Evolutionary conservation across 2,113 vertebrate species (phyloP).

Genomic region (Python bivittatus): DNA sequence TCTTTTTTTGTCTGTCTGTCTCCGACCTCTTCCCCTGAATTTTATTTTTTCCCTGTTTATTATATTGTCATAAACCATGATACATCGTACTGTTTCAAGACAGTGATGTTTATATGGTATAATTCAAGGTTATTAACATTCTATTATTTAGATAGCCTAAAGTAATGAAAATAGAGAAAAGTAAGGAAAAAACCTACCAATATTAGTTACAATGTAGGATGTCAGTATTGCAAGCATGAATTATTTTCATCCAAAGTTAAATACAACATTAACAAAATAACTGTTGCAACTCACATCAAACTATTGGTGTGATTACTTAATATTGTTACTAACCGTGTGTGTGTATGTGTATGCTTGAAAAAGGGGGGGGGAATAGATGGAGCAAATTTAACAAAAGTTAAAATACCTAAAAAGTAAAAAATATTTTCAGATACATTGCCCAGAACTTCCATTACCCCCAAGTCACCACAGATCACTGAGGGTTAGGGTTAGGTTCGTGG

Average conservation of each 20-base stretch:
- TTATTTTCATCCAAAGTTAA: background rate
- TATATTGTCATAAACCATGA: background rate
- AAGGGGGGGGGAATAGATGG: background rate
- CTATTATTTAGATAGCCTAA: background rate
- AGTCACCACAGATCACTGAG: background rate
- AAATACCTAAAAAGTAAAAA: background rate
- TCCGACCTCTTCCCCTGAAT: background rate
- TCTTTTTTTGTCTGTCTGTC: background rate
- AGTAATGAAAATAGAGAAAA: background rate
- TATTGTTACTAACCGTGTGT: no score
- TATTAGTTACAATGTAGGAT: background rate
- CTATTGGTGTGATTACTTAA: background rate
- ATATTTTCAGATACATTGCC: background rate
- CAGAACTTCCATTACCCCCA: background rate
- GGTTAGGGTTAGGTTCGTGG: background rate
- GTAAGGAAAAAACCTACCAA: background rate
- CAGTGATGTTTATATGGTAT: background rate
- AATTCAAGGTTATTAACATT: background rate
- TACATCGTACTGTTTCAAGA: background rate
- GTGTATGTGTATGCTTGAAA: no score
- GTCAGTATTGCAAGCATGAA: background rate
- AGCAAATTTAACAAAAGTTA: background rate
- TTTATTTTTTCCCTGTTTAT: background rate
- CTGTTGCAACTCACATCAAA: background rate
- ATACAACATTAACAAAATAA: background rate